A percentile compares a stretch with the other conserved stretches of the same genome.
Evolutionary conservation across 2,113 vertebrate species (phyloP).

Genomic region (Manacus vitellinus): DNA sequence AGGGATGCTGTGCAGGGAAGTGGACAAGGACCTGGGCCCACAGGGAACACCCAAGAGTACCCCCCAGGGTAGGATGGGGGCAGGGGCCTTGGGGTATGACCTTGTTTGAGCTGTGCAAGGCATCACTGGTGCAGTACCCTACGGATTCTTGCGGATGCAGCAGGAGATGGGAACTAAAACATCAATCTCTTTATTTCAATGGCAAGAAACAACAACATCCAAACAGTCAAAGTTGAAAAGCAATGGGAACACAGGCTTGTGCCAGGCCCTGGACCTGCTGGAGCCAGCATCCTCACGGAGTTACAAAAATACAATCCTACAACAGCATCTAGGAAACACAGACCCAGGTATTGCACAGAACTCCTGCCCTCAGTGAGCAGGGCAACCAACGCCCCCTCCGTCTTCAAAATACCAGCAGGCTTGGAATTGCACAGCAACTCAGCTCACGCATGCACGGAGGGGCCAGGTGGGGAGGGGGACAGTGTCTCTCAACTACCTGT

Average conservation of each 20-base stretch:
- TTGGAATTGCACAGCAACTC: conserved; percentile 75
- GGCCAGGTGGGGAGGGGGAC: not conserved
- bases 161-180: conserved; percentile 40
- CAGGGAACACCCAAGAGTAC: not conserved
- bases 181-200: conserved; percentile 69
- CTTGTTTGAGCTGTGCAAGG: not conserved
- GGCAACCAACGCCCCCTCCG: not conserved
- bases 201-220: conserved; percentile 70
- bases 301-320: conserved; percentile 71
- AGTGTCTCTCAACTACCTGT: conserved; percentile 72
- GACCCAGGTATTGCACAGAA: conserved; percentile 70
- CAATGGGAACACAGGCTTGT: not conserved
- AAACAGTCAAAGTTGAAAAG: conserved; percentile 62
- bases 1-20: not conserved
- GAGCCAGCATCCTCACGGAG: conserved; percentile 16
- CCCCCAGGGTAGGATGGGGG: not conserved
- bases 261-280: not conserved
- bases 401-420: conserved; percentile 36
- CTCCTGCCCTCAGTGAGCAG: not conserved
- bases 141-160: not conserved
- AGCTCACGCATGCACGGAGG: not conserved
- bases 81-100: not conserved
- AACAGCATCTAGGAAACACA: conserved; percentile 50
- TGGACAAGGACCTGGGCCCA: rapidly evolving
- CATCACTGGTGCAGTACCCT: rapidly evolving